Percentiles rank a stretch among this genome's conserved stretches.
Conservation (phyloP, 2,888 invertebrate species). For the Athrips mouffetella region DNA sequence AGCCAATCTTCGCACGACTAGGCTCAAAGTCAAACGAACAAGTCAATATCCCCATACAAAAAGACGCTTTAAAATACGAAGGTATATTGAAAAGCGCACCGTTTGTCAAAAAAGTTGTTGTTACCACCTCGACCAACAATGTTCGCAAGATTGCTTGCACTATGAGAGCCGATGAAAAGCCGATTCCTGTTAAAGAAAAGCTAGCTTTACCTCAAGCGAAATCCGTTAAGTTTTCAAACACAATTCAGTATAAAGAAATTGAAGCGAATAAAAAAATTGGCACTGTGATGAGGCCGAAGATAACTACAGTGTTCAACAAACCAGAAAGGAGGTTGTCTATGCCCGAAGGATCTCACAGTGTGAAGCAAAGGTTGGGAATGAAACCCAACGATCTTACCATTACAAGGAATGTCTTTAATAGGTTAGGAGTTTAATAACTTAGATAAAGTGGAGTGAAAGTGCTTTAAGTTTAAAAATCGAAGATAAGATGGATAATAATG, state of each 20-base stretch:
- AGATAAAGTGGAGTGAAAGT: conserved; percentile 9
- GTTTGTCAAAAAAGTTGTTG: conserved; percentile 39
- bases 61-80: conserved; percentile 67
- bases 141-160: conserved; percentile 58
- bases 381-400: conserved; percentile 50
- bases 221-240: conserved; percentile 68
- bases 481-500: not conserved
- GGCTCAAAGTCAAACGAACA: conserved; percentile 45
- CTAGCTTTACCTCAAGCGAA: conserved; percentile 54
- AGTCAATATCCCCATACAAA: conserved; percentile 44
- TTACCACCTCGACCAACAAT: conserved; percentile 51
- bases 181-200: conserved; percentile 62
- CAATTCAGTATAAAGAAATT: conserved; percentile 68
- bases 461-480: not conserved
- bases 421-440: conserved; percentile 52
- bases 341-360: conserved; percentile 47
- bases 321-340: conserved; percentile 65
- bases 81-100: conserved; percentile 59
- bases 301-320: conserved; percentile 58
- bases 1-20: conserved; percentile 60
- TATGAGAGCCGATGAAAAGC: conserved; percentile 69
- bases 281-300: conserved; percentile 26
- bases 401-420: conserved; percentile 61
- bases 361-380: conserved; percentile 55
- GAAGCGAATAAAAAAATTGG: conserved; percentile 36